These are phyloP conservation scores for Cervus canadensis DNA, from an alignment of 2,113 vertebrate genomes.

Conservation along the genomic window DNA sequence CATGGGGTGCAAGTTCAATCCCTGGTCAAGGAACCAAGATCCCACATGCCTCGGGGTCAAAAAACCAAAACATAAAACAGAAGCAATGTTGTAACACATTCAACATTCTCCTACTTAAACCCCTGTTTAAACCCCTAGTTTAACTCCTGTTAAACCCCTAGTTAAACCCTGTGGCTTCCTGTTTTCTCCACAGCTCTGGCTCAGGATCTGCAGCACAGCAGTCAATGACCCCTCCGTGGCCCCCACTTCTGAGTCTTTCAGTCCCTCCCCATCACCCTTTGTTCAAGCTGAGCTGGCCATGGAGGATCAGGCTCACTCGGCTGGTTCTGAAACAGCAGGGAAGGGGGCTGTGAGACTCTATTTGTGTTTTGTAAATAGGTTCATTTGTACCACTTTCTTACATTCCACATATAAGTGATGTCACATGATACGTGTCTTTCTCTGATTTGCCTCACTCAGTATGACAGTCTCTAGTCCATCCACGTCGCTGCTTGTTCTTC, in stretches of 20 bases:
- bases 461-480: not conserved
- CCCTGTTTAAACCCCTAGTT: not conserved
- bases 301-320: not conserved
- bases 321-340: not conserved
- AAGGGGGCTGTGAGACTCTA: not conserved
- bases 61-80: not conserved
- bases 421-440: not conserved
- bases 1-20: not conserved
- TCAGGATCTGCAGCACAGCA: not conserved
- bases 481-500: not conserved
- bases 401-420: not conserved
- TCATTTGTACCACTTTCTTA: not conserved
- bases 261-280: not conserved
- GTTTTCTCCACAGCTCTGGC: not conserved
- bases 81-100: not conserved
- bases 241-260: not conserved
- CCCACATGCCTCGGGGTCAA: not conserved
- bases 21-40: not conserved
- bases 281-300: not conserved
- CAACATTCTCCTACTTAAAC: not conserved
- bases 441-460: not conserved
- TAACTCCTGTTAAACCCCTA: not conserved
- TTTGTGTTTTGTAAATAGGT: not conserved
- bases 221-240: not conserved
- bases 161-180: not conserved